phyloP scores from a whole-genome alignment of 1,140 invertebrate species.

The Bombus superbus region DNA sequence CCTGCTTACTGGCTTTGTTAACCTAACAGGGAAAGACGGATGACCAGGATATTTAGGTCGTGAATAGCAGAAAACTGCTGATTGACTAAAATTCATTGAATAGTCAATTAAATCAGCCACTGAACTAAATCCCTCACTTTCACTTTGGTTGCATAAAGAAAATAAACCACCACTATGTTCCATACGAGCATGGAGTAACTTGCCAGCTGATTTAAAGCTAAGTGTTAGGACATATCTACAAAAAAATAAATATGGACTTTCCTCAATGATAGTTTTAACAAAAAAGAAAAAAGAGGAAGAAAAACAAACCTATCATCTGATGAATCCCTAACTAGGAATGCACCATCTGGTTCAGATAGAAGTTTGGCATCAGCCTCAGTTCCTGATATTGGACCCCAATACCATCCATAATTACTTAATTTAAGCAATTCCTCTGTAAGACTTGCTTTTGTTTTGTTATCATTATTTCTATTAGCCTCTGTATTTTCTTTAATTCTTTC shows the following conservation, averaged over 20 bases:
- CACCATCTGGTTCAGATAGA: slow-evolving; percentile 86
- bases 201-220: slow-evolving; percentile 89
- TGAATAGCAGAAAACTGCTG: slow-evolving; percentile 89
- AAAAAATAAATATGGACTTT: slow-evolving; percentile 58
- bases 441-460: slow-evolving; percentile 65
- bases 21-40: slow-evolving; percentile 88
- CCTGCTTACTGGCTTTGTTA: slow-evolving; percentile 90
- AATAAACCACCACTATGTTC: slow-evolving; percentile 88
- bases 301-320: slow-evolving; percentile 85
- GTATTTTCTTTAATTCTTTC: slow-evolving; percentile 11
- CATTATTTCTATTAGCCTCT: slow-evolving; percentile 29
- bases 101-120: slow-evolving; percentile 88
- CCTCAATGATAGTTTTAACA: not conserved
- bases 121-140: slow-evolving; percentile 86
- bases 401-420: slow-evolving; percentile 86
- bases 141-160: slow-evolving; percentile 86
- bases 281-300: not conserved
- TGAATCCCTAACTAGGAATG: slow-evolving; percentile 91
- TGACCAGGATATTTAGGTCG: slow-evolving; percentile 86
- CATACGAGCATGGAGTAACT: slow-evolving; percentile 88
- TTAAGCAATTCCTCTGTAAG: slow-evolving; percentile 84
- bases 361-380: slow-evolving; percentile 85
- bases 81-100: slow-evolving; percentile 87
- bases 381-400: slow-evolving; percentile 87
- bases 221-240: slow-evolving; percentile 85